These are phyloP conservation scores for Chinchilla lanigera DNA, from an alignment of 2,113 vertebrate species.

Conservation along the genomic window DNA sequence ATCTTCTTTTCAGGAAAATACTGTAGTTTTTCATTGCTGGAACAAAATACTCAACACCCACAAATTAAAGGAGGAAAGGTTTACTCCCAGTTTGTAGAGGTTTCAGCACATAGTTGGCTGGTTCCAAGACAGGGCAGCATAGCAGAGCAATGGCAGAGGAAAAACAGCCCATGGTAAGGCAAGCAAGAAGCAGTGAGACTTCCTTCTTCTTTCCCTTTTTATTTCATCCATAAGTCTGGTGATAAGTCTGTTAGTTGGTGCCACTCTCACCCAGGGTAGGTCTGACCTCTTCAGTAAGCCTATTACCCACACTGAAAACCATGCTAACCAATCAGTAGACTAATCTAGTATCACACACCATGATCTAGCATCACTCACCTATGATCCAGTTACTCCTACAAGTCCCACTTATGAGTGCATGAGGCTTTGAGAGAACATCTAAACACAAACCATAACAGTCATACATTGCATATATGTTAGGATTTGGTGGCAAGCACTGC, in stretches of 20 bases:
- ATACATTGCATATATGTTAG: background rate
- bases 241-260: background rate
- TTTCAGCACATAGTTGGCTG: background rate
- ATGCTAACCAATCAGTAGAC: background rate
- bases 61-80: background rate
- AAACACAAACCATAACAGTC: background rate
- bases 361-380: background rate
- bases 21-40: background rate
- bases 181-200: background rate
- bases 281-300: background rate
- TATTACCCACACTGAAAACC: background rate
- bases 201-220: background rate
- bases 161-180: background rate
- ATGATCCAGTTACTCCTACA: background rate
- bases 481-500: background rate
- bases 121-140: background rate
- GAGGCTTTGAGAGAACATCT: background rate
- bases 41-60: background rate
- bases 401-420: background rate
- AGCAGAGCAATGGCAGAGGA: background rate
- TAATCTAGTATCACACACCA: background rate
- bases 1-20: background rate
- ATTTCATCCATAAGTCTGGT: background rate
- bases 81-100: background rate
- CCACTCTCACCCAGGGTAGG: background rate